Base-by-base conservation (phyloP, 2,797 vertebrate species). In the Spinibarbus caldwelli region DNA sequence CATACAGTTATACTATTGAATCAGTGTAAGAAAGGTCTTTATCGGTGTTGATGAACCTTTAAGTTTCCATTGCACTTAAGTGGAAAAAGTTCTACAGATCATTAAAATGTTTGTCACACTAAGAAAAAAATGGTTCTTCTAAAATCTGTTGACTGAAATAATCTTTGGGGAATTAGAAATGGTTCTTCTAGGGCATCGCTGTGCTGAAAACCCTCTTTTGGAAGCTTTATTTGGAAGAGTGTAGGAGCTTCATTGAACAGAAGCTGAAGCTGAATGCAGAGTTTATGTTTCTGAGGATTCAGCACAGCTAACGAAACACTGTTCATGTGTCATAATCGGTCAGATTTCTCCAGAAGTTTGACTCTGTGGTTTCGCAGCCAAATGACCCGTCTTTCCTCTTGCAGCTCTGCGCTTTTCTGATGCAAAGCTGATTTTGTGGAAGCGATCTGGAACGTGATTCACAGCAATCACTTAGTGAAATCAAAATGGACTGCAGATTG, bases 221-320 rank as follows among this genome's bases (percentile, higher is more conserved):
- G 45, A 45, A 49, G 47, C 14, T 49, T 49, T 17, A 49, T 49
- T 49, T 6, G 14, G 4, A 15, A 15, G 45, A 47, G 45, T 47
- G 4, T 15, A 47, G 12, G 1, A 14, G 1, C 80, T 91, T 86
- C 83, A 70, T 86, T 88, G 34, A 86, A 66, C n/a, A n/a, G n/a
- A n/a, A n/a, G n/a, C 64, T 66, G 31, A 67, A 67, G 31, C 64
- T 67, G 31, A 21, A 36, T 67, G 17, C 1, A 21, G 21, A 67
- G 17, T 36, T 29, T 0, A 14, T 0, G 5, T 36, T 67, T 1
- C 2, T 2, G 31, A 36, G 34, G 34, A 36, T 67, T 67, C 64
- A 36, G 34, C 34, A 67, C 31, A n/a, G n/a, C n/a, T 59, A 2
- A 59, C n/a, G n/a, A n/a, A n/a, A n/a, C n/a, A 62, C 11, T 2